phyloP scores from a whole-genome alignment of 2,113 vertebrate genomes.

The Illadopsis cleaveri region DNA sequence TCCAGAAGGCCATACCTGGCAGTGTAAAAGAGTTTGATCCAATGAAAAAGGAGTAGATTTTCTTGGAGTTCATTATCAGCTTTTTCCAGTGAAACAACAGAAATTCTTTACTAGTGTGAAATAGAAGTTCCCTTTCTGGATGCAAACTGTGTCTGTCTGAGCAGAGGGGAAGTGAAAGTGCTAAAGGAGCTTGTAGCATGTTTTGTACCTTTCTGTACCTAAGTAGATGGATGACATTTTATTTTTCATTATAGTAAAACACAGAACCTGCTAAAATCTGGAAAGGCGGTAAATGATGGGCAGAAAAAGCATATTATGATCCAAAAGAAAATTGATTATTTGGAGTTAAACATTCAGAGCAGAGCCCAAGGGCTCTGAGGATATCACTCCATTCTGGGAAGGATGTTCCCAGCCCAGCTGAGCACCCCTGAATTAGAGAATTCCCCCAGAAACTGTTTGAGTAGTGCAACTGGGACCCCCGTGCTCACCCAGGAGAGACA shows the following conservation, averaged over 20 bases:
- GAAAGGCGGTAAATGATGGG: not conserved
- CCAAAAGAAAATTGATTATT: not conserved
- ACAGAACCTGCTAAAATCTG: not conserved
- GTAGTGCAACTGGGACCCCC: not conserved
- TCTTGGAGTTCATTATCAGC: not conserved
- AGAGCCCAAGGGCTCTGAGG: not conserved
- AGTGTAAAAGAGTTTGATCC: not conserved
- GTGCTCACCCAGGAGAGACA: not conserved
- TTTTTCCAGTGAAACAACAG: not conserved
- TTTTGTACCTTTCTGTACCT: not conserved
- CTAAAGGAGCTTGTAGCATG: not conserved
- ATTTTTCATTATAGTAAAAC: not conserved
- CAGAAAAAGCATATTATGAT: not conserved
- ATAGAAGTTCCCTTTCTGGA: not conserved
- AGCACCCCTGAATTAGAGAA: not conserved
- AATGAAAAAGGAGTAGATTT: not conserved
- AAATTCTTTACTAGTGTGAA: not conserved
- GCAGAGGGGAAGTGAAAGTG: not conserved
- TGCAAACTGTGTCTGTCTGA: not conserved
- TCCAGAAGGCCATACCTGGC: not conserved
- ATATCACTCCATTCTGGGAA: not conserved
- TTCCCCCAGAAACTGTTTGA: not conserved
- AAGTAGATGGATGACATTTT: not conserved
- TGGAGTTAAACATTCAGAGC: not conserved
- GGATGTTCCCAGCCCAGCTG: not conserved